Percentiles rank a stretch among this genome's conserved stretches.
Conservation (phyloP, 2,113 vertebrate species). For the Steatornis caripensis region DNA sequence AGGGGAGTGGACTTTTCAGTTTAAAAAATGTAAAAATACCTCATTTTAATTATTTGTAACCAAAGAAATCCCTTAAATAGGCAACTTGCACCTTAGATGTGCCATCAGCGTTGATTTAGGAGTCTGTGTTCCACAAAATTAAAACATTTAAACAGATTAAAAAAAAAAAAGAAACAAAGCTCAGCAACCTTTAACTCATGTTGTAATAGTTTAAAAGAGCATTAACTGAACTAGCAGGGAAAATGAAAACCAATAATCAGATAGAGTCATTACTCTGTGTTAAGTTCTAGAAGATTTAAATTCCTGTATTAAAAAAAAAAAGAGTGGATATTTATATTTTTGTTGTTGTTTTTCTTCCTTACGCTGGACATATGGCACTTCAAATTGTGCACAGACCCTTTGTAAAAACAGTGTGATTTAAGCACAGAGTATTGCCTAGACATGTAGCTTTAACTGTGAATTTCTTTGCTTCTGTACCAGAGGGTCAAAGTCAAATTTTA, state of each 20-base stretch:
- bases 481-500: conserved; percentile 39
- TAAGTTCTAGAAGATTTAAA: not conserved
- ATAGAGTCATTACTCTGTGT: not conserved
- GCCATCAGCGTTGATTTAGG: not conserved
- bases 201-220: not conserved
- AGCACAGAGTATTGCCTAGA: conserved; percentile 26
- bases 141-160: not conserved
- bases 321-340: not conserved
- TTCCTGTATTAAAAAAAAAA: not conserved
- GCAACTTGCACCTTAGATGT: not conserved
- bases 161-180: not conserved
- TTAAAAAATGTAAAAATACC: not conserved
- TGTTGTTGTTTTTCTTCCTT: conserved; percentile 25
- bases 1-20: not conserved
- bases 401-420: conserved; percentile 53
- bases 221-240: not conserved
- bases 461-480: conserved; percentile 38
- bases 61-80: conserved; percentile 4
- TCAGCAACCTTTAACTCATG: not conserved
- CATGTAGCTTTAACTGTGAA: conserved; percentile 49
- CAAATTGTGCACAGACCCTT: conserved; percentile 38
- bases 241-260: conserved; percentile 3
- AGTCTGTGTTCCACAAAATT: not conserved
- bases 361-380: conserved; percentile 56
- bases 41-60: not conserved